Evolutionary conservation across 1,140 invertebrate species (phyloP).

Genomic region (Penaeus indicus): DNA sequence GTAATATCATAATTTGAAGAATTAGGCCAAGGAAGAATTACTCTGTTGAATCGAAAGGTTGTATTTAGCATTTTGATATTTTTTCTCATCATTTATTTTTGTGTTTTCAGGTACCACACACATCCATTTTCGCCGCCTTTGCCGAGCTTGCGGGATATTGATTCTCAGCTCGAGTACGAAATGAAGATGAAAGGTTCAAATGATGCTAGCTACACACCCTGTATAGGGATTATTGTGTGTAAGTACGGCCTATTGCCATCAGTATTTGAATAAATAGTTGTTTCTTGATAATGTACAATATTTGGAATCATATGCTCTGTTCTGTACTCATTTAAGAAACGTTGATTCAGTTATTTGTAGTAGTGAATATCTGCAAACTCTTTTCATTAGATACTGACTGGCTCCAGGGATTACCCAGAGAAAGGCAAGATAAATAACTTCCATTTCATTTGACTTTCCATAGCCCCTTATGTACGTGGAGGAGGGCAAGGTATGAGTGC

Average conservation of each 20-base stretch:
- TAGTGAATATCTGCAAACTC: too few relatives aligned
- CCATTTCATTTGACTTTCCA: slow-evolving; percentile 72
- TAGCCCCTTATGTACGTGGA: slow-evolving; percentile 88
- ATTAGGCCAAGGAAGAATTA: too few relatives aligned
- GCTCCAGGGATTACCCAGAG: background rate
- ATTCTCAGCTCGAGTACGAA: slow-evolving; percentile 94
- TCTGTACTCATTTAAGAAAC: too few relatives aligned
- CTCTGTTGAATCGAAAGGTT: too few relatives aligned
- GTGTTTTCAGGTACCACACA: slow-evolving; percentile 86
- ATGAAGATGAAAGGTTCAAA: slow-evolving; percentile 92
- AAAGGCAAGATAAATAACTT: slow-evolving; percentile 45
- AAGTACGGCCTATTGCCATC: slow-evolving; percentile 68
- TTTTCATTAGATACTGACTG: background rate
- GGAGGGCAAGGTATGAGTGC: slow-evolving; percentile 71
- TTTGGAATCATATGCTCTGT: too few relatives aligned
- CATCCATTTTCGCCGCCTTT: slow-evolving; percentile 90
- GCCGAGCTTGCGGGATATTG: slow-evolving; percentile 90
- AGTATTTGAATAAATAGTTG: too few relatives aligned
- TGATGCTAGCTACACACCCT: slow-evolving; percentile 91
- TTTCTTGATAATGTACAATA: too few relatives aligned
- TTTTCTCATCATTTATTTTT: background rate
- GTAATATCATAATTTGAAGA: too few relatives aligned
- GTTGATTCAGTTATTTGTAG: too few relatives aligned
- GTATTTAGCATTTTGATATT: too few relatives aligned
- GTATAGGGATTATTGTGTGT: slow-evolving; percentile 94